These are phyloP conservation scores for Osmerus mordax DNA, from an alignment of 2,113 vertebrate species.

Conservation along the genomic window DNA sequence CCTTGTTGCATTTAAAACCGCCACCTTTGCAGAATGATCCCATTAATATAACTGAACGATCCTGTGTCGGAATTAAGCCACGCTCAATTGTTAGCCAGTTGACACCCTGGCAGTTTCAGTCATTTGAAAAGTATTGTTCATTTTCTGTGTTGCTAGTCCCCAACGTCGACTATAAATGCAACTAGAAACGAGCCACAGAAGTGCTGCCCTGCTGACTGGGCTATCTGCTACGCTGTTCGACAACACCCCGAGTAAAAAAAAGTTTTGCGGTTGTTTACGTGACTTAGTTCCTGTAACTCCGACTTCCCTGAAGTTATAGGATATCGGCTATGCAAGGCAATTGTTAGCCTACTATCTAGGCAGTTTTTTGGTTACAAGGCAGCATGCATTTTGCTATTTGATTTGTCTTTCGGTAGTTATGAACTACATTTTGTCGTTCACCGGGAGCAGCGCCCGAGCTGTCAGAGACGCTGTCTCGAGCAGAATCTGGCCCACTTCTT, in stretches of 20 bases:
- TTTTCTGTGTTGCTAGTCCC: too few species aligned
- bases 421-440: conserved; percentile 69
- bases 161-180: too few species aligned
- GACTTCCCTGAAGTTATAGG: conserved; percentile 23
- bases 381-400: neutral
- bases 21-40: too few species aligned
- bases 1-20: neutral
- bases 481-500: conserved; percentile 58
- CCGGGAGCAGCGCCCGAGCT: conserved; percentile 60
- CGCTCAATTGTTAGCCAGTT: too few species aligned
- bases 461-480: conserved; percentile 65
- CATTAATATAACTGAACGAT: too few species aligned
- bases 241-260: conserved; percentile 38
- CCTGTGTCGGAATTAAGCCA: too few species aligned
- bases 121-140: too few species aligned
- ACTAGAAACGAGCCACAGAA: too few species aligned
- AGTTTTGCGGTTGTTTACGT: conserved; percentile 52
- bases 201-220: too few species aligned
- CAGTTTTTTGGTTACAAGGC: neutral
- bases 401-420: conserved; percentile 30
- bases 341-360: too few species aligned
- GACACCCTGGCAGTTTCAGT: too few species aligned
- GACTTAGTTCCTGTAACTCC: conserved; percentile 67
- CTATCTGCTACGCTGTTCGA: neutral
- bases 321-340: neutral